Conservation (phyloP, 1,140 invertebrate species). For the Drosophila parabipectinata region DNA sequence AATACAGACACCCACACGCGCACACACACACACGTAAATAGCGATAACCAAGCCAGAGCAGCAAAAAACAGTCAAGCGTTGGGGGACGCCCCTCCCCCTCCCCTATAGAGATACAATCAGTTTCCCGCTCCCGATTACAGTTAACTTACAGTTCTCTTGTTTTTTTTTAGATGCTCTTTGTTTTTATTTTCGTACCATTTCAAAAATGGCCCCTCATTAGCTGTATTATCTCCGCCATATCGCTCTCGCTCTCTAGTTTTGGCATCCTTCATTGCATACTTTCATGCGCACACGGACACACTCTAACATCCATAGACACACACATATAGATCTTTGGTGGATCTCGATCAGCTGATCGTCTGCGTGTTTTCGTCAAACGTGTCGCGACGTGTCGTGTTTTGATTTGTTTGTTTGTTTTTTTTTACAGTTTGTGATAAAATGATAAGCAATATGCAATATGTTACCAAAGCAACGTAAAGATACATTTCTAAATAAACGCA, state of each 20-base stretch:
- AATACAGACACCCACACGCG: slow-evolving; percentile 20
- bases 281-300: slow-evolving; percentile 36
- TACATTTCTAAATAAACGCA: slow-evolving; percentile 27
- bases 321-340: not conserved
- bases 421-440: slow-evolving; percentile 50
- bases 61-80: slow-evolving; percentile 32
- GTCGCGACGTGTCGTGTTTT: slow-evolving; percentile 17
- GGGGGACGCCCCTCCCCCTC: slow-evolving; percentile 1
- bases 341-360: slow-evolving; percentile 36
- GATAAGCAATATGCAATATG: slow-evolving; percentile 41
- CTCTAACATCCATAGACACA: slow-evolving; percentile 8
- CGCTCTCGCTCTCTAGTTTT: slow-evolving; percentile 34
- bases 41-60: slow-evolving; percentile 13
- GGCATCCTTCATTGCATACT: slow-evolving; percentile 50
- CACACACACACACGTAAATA: not conserved
- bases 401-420: slow-evolving; percentile 25
- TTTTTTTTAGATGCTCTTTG: not conserved
- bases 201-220: slow-evolving; percentile 18
- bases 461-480: slow-evolving; percentile 27
- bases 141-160: not conserved
- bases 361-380: slow-evolving; percentile 46
- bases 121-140: slow-evolving; percentile 20
- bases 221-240: slow-evolving; percentile 14
- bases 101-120: slow-evolving; percentile 6
- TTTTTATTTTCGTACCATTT: not conserved